These are phyloP conservation scores for Conopomorpha cramerella DNA, from an alignment of 1,140 invertebrate genomes.

Conservation along the genomic window DNA sequence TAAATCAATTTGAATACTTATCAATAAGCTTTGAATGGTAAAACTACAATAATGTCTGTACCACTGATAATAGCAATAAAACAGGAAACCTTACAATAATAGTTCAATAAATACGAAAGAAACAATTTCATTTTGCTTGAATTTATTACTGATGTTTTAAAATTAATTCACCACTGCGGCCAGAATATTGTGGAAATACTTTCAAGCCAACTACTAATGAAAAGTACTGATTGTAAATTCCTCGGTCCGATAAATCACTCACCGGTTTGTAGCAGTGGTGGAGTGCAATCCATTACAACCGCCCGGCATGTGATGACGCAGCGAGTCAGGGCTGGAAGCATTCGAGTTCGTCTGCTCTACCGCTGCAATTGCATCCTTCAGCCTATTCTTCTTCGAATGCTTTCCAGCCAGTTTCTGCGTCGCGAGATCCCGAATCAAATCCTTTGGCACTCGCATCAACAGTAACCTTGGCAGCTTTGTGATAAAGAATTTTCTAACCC, in stretches of 20 bases:
- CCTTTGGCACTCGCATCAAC: conserved; percentile 84
- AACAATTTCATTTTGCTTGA: too few relatives aligned
- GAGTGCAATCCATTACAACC: conserved; percentile 80
- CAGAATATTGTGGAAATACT: too few relatives aligned
- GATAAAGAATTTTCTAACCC: conserved; percentile 89
- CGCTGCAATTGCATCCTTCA: conserved; percentile 67
- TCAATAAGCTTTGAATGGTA: too few relatives aligned
- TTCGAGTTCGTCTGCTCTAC: conserved; percentile 71
- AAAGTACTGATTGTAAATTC: too few relatives aligned
- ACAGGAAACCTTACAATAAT: neutral
- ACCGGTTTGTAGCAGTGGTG: conserved; percentile 72
- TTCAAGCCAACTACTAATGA: too few relatives aligned
- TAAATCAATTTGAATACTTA: too few relatives aligned
- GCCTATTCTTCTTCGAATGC: conserved; percentile 67
- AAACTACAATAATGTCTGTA: too few relatives aligned
- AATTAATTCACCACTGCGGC: too few relatives aligned
- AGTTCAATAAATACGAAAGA: too few relatives aligned
- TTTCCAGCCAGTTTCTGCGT: conserved; percentile 73
- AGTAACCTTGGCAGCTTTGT: conserved; percentile 81
- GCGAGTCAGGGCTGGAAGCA: conserved; percentile 75
- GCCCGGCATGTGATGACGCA: conserved; percentile 65
- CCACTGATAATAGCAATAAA: too few relatives aligned
- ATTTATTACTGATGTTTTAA: too few relatives aligned
- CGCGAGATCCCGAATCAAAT: conserved; percentile 76
- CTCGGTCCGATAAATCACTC: too few relatives aligned